Base-by-base conservation (phyloP, 2,113 vertebrate species). In the Dascyllus trimaculatus region DNA sequence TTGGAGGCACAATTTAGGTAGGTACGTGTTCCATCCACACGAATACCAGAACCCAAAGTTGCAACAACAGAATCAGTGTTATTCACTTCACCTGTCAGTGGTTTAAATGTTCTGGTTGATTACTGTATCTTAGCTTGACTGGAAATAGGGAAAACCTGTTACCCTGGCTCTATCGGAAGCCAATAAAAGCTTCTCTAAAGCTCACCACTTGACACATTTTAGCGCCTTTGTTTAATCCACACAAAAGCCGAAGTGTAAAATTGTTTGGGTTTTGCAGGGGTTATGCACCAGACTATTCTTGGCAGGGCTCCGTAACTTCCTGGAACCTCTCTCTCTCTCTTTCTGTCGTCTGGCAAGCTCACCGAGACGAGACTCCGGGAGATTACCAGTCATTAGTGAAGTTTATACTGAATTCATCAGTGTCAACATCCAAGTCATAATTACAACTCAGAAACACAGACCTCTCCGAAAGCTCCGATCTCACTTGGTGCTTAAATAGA, bases 381-480 rank as follows among this genome's bases (percentile, higher is more conserved):
- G 22, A 51, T 51, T 51, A n/a, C 48, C 17, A 15, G 57, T 75
- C 59, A 64, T 70, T 64, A 60, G 52, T 35, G 43, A 67, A 62
- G 32, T 24, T 45, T 18, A 59, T 60, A 53, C 43, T 56, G 51
- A 40, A 24, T 17, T 77, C 38, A 49, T 69, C 1, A 45, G 60
- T 38, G 17, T 26, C 32, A 57, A 46, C 5, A 40, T 66, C 40
- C 24, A 24, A 46, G 24, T 46, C 2, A 4, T 25, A 63, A 43
- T 60, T 45, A 43, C 1, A 8, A 10, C 5, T 3, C 6, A 7
- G 21, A 40, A 22, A 54, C 11, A 4, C 19, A 21, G 11, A 17
- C 38, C 11, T 26, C 19, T n/a, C 24, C 48, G 10, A 48, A 64
- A 19, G 6, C 21, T 61, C 19, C 1, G n/a, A 19, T 14, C 14